A percentile compares a stretch with the other conserved stretches of the same genome.
phyloP scores from a whole-genome alignment of 2,113 vertebrate species.

The Cromileptes altivelis region DNA sequence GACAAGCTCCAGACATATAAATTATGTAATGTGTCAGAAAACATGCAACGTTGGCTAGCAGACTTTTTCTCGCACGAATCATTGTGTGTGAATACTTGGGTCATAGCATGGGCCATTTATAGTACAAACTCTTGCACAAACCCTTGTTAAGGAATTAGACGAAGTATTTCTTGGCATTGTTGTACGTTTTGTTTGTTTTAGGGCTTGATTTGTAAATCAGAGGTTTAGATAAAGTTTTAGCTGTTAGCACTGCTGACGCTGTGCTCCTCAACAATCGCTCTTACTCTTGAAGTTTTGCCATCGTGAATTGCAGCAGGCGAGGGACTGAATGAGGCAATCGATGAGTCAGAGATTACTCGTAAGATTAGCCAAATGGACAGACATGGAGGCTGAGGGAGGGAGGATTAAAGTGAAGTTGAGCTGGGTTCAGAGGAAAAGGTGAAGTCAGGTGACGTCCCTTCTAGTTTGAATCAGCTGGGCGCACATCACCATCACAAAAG shows the following conservation, averaged over 20 bases:
- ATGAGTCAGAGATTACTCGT: constrained; percentile 57
- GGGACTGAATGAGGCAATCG: constrained; percentile 44
- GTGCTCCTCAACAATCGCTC: neutral
- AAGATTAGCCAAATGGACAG: constrained; percentile 42
- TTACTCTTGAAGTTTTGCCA: constrained; percentile 16
- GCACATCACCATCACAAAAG: neutral
- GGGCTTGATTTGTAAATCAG: constrained; percentile 9
- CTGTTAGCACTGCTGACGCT: neutral
- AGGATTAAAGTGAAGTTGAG: constrained; percentile 39
- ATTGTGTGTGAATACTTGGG: neutral
- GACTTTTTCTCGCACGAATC: neutral
- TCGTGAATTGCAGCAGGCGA: constrained; percentile 10
- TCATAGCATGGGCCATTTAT: neutral
- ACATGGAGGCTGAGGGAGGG: constrained; percentile 9
- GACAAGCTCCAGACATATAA: constrained; percentile 25
- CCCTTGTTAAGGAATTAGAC: neutral
- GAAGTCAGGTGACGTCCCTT: constrained; percentile 21
- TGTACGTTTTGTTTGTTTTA: neutral
- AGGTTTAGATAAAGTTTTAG: constrained; percentile 5
- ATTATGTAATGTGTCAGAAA: constrained; percentile 30
- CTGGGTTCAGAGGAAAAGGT: constrained; percentile 32
- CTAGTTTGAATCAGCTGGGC: constrained; percentile 3
- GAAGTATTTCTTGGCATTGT: neutral
- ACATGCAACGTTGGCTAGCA: neutral
- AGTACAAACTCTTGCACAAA: neutral